Percentiles rank a stretch among this genome's conserved stretches.
Evolutionary conservation across 2,888 invertebrate genomes (phyloP).

Genomic region (Idaea dimidiata): DNA sequence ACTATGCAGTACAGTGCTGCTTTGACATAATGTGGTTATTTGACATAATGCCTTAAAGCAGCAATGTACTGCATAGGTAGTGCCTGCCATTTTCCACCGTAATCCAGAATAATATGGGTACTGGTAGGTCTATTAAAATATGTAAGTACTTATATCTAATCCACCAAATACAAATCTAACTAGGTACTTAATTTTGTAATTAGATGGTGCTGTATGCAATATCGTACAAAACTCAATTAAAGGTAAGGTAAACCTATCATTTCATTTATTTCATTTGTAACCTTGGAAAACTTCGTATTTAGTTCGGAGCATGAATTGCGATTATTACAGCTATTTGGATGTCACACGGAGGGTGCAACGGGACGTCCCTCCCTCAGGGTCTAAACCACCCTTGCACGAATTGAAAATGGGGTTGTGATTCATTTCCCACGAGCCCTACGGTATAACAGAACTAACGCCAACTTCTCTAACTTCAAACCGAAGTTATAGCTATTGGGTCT

Average conservation of each 20-base stretch:
- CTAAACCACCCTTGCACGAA: conserved; percentile 61
- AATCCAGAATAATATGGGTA: no score
- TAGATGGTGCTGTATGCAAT: no score
- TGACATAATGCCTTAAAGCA: no score
- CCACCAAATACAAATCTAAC: no score
- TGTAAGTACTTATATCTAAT: no score
- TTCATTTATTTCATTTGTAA: conserved; percentile 12
- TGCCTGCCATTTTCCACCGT: no score
- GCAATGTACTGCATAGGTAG: no score
- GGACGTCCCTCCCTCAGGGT: conserved; percentile 53
- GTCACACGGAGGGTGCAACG: conserved; percentile 67
- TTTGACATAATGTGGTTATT: no score
- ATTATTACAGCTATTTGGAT: conserved; percentile 72
- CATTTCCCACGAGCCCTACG: conserved; percentile 74
- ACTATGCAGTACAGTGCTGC: no score
- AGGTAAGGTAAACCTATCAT: not conserved
- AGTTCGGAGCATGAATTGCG: conserved; percentile 53
- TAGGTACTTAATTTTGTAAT: no score
- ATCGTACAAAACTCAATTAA: no score
- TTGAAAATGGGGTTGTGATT: conserved; percentile 79
- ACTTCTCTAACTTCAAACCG: conserved; percentile 55
- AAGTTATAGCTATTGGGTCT: not conserved
- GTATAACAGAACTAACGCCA: conserved; percentile 52
- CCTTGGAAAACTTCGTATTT: conserved; percentile 24
- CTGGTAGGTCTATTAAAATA: no score